phyloP scores from a whole-genome alignment of 2,888 invertebrate genomes.

The Druceiella hillmani region DNA sequence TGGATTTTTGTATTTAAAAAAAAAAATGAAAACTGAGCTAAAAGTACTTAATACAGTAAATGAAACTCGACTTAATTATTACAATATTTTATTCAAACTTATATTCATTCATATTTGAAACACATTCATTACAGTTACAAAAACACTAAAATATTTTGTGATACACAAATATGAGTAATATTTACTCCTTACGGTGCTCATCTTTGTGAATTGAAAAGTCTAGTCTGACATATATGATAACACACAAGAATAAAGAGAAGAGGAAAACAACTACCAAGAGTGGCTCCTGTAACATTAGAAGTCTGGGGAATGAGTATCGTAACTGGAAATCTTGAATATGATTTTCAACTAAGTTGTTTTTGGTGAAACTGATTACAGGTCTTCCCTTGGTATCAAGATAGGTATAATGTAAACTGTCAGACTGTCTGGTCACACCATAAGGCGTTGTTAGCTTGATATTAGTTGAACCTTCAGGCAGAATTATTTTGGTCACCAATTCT shows the following conservation, averaged over 20 bases:
- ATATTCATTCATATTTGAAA: no score
- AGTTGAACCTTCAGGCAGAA: conserved; percentile 90
- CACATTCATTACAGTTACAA: conserved; percentile 20
- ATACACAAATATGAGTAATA: conserved; percentile 14
- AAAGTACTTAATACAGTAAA: no score
- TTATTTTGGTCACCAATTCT: conserved; percentile 79
- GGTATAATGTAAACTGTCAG: conserved; percentile 79
- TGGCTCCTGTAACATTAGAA: conserved; percentile 90
- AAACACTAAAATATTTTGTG: conserved; percentile 27
- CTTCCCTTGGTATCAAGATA: conserved; percentile 94
- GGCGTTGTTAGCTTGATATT: conserved; percentile 78
- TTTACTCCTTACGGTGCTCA: conserved; percentile 51
- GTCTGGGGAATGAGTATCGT: conserved; percentile 80
- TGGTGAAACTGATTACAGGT: conserved; percentile 76
- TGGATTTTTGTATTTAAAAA: no score
- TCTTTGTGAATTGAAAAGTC: conserved; percentile 90
- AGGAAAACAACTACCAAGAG: conserved; percentile 83
- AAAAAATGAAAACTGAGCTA: no score
- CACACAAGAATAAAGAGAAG: conserved; percentile 82
- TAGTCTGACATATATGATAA: conserved; percentile 90
- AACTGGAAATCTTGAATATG: conserved; percentile 95
- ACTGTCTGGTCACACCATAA: conserved; percentile 67
- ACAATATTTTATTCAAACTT: no score
- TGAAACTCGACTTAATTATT: no score
- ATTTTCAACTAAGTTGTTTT: conserved; percentile 87